Evolutionary conservation across 1,140 invertebrate species (phyloP).

Genomic region (Pseudomyrmex dendroicus): DNA sequence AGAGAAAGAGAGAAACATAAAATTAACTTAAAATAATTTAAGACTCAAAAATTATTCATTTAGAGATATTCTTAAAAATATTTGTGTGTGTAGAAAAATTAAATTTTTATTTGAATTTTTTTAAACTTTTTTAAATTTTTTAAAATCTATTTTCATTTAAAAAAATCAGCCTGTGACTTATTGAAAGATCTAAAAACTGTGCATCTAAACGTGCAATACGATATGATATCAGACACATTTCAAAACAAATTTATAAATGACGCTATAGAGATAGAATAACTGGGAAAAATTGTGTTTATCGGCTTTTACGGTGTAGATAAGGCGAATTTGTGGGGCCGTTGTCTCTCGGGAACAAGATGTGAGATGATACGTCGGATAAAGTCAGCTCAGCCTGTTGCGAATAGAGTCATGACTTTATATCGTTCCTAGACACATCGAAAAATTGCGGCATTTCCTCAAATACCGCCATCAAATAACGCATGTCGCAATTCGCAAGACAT

Average conservation of each 20-base stretch:
- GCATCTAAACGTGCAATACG: neutral
- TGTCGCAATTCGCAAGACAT: neutral
- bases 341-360: constrained; percentile 44
- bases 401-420: constrained; percentile 21
- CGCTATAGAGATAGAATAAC: neutral
- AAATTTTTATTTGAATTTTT: too few species aligned
- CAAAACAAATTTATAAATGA: constrained; percentile 38
- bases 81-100: too few species aligned
- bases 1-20: too few species aligned
- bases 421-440: constrained; percentile 10
- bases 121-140: too few species aligned
- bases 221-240: neutral
- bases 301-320: constrained; percentile 67
- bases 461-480: constrained; percentile 19
- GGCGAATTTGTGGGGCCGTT: constrained; percentile 69
- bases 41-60: too few species aligned
- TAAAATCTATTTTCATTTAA: neutral
- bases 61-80: too few species aligned
- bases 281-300: constrained; percentile 50
- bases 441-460: neutral
- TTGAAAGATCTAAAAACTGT: neutral
- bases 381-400: constrained; percentile 31
- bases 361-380: constrained; percentile 38
- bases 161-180: neutral
- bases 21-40: too few species aligned